Conservation (phyloP, 2,888 invertebrate genomes). For the Subacronicta megacephala region DNA sequence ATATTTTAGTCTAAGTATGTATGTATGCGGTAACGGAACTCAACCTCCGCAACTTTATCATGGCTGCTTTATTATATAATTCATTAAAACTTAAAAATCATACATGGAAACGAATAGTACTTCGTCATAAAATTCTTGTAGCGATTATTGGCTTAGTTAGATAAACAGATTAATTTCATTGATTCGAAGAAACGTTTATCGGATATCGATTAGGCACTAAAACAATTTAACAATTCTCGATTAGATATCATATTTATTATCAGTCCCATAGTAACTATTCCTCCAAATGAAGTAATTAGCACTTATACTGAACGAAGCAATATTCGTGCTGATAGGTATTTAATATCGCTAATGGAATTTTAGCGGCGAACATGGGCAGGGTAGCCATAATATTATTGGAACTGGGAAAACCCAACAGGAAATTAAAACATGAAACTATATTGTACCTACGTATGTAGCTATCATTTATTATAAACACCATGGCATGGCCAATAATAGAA, state of each 20-base stretch:
- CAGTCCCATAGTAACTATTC: constrained; percentile 14
- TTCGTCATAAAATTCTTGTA: constrained; percentile 18
- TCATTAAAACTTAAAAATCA: constrained; percentile 41
- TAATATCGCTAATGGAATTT: constrained; percentile 60
- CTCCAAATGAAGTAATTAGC: constrained; percentile 40
- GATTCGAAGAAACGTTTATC: constrained; percentile 37
- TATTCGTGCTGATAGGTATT: constrained; percentile 49
- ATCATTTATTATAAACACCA: constrained; percentile 28
- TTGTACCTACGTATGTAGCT: constrained; percentile 3
- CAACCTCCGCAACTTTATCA: constrained; percentile 48
- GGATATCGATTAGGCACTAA: not conserved
- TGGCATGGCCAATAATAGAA: not conserved
- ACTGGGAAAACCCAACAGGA: constrained; percentile 57
- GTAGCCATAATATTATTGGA: constrained; percentile 40
- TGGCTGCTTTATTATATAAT: constrained; percentile 32
- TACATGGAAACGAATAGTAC: constrained; percentile 14
- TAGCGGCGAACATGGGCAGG: constrained; percentile 49
- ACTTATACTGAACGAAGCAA: constrained; percentile 38
- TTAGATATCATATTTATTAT: constrained; percentile 17
- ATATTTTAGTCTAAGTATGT: constrained; percentile 40
- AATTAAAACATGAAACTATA: constrained; percentile 28
- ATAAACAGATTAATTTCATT: constrained; percentile 25
- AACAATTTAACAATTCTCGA: too few species aligned
- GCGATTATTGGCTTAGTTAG: constrained; percentile 4
- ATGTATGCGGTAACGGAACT: constrained; percentile 30